Base-by-base conservation (phyloP, 2,888 invertebrate genomes). In the Ochlodes sylvanus region DNA sequence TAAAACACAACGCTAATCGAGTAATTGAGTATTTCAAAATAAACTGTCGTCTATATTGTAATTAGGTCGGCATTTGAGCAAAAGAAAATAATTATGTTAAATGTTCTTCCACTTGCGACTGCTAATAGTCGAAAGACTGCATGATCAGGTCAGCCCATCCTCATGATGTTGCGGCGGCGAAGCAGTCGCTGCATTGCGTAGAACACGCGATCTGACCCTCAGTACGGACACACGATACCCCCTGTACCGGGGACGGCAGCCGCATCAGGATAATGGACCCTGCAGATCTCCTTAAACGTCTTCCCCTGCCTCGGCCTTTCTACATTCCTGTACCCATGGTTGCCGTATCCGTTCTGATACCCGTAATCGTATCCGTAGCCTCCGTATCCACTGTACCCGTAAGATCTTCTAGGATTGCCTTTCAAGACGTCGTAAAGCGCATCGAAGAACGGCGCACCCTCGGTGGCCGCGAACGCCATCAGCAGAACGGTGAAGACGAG, bases 241-340 rank as follows among this genome's bases (percentile, higher is more conserved):
- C 94, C 94, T 0, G 95, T 94, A 71, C 86, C 95, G 87, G 76
- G 96, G 47, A 81, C 76, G 3, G 85, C 85, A 34, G 79, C 77
- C 0, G 95, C 94, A 77, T 84, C 94, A 88, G 76, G 96, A 94
- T 88, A 95, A 73, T 96, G 94, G 7, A 96, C 94, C 68, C 95
- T 93, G 79, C 97, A 97, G 72, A 97, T 95, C 62, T 95, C 94
- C 79, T 95, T 95, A 86, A 95, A 97, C 1, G 95, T 93, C 75
- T 95, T 94, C 42, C 84, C 87, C 88, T 94, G 76, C 77, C 87
- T 78, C 71, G 84, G 75, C 12, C 82, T 76, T 62, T 78, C 74
- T 65, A 84, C 81, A 7, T 74, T 74, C 64, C 77, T 80, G 38
- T 84, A 82, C 1, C 78, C 77, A 19, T 77, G 75, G 60, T 79